These are phyloP conservation scores for Drosophila formosana DNA, from an alignment of 2,888 invertebrate genomes.

Conservation along the genomic window DNA sequence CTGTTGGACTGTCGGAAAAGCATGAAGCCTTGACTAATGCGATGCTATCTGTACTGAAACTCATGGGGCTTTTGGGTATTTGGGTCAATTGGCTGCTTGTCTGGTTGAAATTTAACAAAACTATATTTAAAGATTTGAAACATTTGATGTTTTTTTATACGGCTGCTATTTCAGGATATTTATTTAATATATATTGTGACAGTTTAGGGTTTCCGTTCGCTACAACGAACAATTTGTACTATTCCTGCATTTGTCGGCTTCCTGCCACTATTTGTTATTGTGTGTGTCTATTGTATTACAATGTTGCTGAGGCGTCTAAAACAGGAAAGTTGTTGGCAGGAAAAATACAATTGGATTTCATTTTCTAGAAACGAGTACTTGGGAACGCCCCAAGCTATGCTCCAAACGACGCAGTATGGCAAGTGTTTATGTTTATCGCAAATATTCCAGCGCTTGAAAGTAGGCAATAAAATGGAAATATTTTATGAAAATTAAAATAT, in stretches of 20 bases:
- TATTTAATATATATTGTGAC: background rate
- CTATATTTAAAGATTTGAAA: background rate
- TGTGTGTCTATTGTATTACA: background rate
- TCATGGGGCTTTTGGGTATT: conserved; percentile 8
- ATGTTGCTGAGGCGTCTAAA: background rate
- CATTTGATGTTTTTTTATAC: conserved; percentile 6
- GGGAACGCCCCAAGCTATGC: conserved; percentile 24
- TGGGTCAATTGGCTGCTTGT: background rate
- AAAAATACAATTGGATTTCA: conserved; percentile 7
- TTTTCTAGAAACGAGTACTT: background rate
- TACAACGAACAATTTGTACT: background rate
- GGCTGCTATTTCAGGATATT: background rate
- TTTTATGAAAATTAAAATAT: conserved; percentile 16
- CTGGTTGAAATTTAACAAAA: conserved; percentile 3
- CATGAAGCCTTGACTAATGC: conserved; percentile 5
- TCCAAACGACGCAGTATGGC: conserved; percentile 21
- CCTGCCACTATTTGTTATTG: background rate
- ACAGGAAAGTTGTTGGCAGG: background rate
- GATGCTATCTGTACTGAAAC: background rate
- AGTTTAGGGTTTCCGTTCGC: background rate
- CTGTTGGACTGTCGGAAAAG: background rate
- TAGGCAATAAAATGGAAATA: conserved; percentile 16
- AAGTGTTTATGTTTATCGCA: conserved; percentile 23
- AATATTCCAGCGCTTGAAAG: conserved; percentile 4
- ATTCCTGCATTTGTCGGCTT: background rate